Evolutionary conservation across 1,140 invertebrate species (phyloP), one percentile per base, ranked within the genome.

Genomic region (Drosophila asahinai): DNA sequence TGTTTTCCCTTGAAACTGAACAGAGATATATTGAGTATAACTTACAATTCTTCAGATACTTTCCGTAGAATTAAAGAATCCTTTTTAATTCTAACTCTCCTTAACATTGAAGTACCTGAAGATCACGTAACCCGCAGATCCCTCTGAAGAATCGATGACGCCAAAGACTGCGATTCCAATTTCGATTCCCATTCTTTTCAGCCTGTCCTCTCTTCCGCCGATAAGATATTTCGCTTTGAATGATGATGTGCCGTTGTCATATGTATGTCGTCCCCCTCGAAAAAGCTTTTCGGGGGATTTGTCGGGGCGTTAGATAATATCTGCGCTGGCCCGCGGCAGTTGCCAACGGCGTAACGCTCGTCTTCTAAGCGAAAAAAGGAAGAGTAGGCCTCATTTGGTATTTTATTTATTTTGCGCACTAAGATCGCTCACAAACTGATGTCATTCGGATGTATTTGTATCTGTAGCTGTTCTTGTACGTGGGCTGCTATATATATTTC

Each of bases 211-310:
- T 38, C 65, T 33, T 27, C 64, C 66, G 52, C 63, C 82, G 84
- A 89, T 89, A 89, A 89, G 84, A 89, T 89, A 89, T 38, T 52
- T 57, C 3, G 49, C 78, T 89, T 89, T 89, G 86, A 89, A 89
- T 89, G 86, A 89, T 89, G 84, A 89, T 89, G 84, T 89, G 84
- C 84, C 67, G 74, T 81, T 87, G 84, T 87, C 84, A 87, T 74
- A 75, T 75, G 84, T 72, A 36, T 40, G 54, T 78, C 60, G 63
- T n/a, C 15, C 48, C 54, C 27, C 47, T 43, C 33, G 58, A 22
- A 68, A 36, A 70, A 83, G 81, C 77, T 74, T 86, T 74, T 52
- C 36, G 40, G 51, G 83, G 86, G 84, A 89, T 89, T 89, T 89
- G 86, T 79, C 51, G 68, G 15, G 77, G 84, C 84, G 43, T 89